Percentiles rank a stretch among this genome's conserved stretches.
Conservation (phyloP, 2,888 invertebrate species). For the Heteropelma amictum region DNA sequence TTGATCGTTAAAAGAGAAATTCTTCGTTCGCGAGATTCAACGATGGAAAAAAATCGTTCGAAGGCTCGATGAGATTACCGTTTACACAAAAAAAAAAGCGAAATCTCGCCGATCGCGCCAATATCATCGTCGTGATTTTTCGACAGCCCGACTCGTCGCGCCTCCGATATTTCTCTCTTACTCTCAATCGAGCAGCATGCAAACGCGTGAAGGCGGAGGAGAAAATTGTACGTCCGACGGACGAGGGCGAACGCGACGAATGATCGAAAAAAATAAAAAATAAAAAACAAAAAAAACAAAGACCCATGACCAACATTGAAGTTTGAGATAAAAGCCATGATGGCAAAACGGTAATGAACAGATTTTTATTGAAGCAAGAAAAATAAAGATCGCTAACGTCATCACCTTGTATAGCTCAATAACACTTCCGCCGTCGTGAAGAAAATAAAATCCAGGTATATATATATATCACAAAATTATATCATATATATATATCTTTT, state of each 20-base stretch:
- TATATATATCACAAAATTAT: constrained; percentile 38
- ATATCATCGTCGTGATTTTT: no score
- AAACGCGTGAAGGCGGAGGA: not conserved
- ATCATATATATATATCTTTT: constrained; percentile 46
- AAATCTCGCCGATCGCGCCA: no score
- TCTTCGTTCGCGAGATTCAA: no score
- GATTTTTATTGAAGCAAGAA: constrained; percentile 54
- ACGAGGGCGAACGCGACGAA: not conserved
- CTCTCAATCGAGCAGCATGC: no score
- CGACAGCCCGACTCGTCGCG: no score
- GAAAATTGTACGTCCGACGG: constrained; percentile 5
- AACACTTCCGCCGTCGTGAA: constrained; percentile 41
- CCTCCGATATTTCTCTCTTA: no score
- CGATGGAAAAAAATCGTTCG: no score
- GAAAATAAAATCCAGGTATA: constrained; percentile 39
- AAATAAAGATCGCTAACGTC: constrained; percentile 65
- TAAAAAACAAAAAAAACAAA: not conserved
- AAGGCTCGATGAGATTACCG: no score
- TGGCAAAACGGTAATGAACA: constrained; percentile 10
- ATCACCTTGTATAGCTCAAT: constrained; percentile 66
- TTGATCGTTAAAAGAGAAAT: no score
- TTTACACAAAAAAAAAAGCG: no score
- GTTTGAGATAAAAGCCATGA: not conserved
- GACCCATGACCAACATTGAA: constrained; percentile 32
- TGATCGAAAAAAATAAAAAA: no score